A percentile compares a stretch with the other conserved stretches of the same genome.
phyloP scores from a whole-genome alignment of 1,140 invertebrate genomes.

The Drosophila bipectinata region DNA sequence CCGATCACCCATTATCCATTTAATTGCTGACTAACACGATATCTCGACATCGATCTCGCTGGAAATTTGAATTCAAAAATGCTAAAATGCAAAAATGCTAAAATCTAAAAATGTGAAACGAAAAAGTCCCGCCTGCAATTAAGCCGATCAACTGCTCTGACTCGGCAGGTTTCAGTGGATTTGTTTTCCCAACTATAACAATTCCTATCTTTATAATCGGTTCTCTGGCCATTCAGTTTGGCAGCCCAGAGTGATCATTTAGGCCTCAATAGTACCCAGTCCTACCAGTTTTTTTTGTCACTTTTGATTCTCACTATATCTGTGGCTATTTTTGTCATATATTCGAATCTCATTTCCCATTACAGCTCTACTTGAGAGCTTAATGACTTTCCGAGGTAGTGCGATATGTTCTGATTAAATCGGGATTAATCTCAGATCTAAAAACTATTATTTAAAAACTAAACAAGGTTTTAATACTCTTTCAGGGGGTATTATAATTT shows the following conservation, averaged over 20 bases:
- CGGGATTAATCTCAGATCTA: too few relatives aligned
- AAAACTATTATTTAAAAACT: too few relatives aligned
- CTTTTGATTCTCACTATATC: too few relatives aligned
- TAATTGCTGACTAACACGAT: slow-evolving; percentile 64
- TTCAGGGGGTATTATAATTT: too few relatives aligned
- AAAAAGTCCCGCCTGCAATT: slow-evolving; percentile 44
- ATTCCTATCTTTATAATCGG: background rate
- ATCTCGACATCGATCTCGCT: slow-evolving; percentile 8
- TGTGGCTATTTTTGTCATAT: too few relatives aligned
- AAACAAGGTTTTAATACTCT: too few relatives aligned
- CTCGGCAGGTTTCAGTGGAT: background rate
- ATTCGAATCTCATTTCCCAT: too few relatives aligned
- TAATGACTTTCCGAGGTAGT: too few relatives aligned
- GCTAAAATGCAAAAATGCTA: slow-evolving; percentile 13
- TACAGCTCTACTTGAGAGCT: too few relatives aligned
- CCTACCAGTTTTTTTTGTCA: too few relatives aligned
- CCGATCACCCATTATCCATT: slow-evolving; percentile 42
- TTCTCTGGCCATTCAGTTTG: background rate
- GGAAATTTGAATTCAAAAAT: background rate
- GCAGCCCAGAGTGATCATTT: background rate
- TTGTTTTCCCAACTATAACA: background rate
- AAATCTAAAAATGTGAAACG: slow-evolving; percentile 32
- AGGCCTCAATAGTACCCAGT: background rate
- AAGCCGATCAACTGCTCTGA: slow-evolving; percentile 29
- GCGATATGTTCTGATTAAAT: too few relatives aligned